Evolutionary conservation across 2,888 invertebrate species (phyloP).

Genomic region (Nysson spinosus): DNA sequence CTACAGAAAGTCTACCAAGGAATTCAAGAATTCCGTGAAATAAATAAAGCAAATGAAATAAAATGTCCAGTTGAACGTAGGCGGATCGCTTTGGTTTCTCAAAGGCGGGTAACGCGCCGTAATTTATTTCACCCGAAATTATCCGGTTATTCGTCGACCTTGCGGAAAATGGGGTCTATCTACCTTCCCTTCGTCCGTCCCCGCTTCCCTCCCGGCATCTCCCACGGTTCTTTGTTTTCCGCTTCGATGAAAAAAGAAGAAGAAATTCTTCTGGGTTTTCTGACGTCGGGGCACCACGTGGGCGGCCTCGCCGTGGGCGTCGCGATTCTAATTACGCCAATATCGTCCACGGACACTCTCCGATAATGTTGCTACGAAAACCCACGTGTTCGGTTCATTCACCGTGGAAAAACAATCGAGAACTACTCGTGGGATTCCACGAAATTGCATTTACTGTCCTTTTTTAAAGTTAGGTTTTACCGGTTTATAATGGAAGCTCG

Average conservation of each 20-base stretch:
- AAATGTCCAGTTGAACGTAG: too few relatives aligned
- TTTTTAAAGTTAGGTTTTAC: too few relatives aligned
- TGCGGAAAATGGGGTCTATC: constrained; percentile 20
- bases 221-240: too few relatives aligned
- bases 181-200: neutral
- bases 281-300: constrained; percentile 5
- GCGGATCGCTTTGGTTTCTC: too few relatives aligned
- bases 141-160: constrained; percentile 25
- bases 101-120: too few relatives aligned
- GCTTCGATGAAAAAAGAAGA: neutral
- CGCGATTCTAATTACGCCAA: constrained; percentile 1
- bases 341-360: neutral
- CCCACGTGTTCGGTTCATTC: neutral
- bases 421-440: too few relatives aligned
- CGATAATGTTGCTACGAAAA: neutral
- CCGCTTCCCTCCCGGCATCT: neutral
- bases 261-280: too few relatives aligned
- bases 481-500: too few relatives aligned
- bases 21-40: too few relatives aligned
- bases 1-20: too few relatives aligned
- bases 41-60: too few relatives aligned
- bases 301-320: constrained; percentile 10
- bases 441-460: too few relatives aligned
- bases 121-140: constrained; percentile 9
- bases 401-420: neutral